These are phyloP conservation scores for Phalanger gymnotis DNA, from an alignment of 2,797 vertebrate genomes.

Conservation along the genomic window DNA sequence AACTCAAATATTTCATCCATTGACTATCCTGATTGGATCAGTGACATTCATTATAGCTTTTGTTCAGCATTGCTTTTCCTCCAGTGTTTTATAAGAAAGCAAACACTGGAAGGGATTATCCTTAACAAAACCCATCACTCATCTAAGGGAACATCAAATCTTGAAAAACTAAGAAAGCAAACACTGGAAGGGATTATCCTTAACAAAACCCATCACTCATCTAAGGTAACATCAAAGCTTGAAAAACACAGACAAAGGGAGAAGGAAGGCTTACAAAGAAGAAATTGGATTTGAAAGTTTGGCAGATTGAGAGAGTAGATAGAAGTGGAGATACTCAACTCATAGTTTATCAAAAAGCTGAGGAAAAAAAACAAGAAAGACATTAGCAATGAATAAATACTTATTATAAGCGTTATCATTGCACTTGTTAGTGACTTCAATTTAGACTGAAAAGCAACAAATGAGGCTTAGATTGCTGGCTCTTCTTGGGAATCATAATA, in stretches of 20 bases:
- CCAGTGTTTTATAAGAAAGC: conserved; percentile 57
- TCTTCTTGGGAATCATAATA: conserved; percentile 18
- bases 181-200: conserved; percentile 74
- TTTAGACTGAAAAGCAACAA: conserved; percentile 9
- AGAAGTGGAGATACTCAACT: conserved; percentile 54
- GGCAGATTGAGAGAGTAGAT: conserved; percentile 66
- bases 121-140: conserved; percentile 68
- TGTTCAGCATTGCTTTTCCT: conserved; percentile 68
- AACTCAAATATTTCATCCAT: conserved; percentile 63
- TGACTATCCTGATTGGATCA: conserved; percentile 63
- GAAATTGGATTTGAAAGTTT: conserved; percentile 73
- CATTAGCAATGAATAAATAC: conserved; percentile 51
- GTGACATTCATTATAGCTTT: conserved; percentile 70
- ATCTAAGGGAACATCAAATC: conserved; percentile 67
- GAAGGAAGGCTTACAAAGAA: conserved; percentile 73
- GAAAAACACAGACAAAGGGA: conserved; percentile 70
- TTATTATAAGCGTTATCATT: conserved; percentile 32
- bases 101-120: conserved; percentile 73
- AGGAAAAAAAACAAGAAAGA: neutral
- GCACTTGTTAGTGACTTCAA: conserved; percentile 38
- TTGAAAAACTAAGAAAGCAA: conserved; percentile 61
- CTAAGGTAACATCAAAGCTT: conserved; percentile 67
- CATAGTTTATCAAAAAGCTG: conserved; percentile 62
- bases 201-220: conserved; percentile 69
- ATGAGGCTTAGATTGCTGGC: conserved; percentile 1